phyloP scores from a whole-genome alignment of 2,797 vertebrate species.

The Phrynocephalus vlangalii region DNA sequence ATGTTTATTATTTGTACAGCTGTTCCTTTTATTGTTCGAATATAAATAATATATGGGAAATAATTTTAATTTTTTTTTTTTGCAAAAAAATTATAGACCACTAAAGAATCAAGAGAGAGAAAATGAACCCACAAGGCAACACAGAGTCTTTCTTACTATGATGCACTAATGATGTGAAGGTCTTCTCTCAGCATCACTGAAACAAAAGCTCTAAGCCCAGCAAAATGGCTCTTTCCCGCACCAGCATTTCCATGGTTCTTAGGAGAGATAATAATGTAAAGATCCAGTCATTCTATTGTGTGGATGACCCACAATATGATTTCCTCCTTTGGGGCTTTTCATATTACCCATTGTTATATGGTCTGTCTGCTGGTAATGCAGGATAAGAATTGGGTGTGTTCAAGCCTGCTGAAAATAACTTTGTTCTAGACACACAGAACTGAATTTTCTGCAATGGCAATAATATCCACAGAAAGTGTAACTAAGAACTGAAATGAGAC shows the following conservation, averaged over 20 bases:
- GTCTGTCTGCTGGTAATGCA: not conserved
- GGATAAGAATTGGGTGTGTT: not conserved
- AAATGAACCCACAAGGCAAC: not conserved
- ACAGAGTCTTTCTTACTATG: not conserved
- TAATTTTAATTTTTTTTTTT: too few relatives aligned
- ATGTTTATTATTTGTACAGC: too few relatives aligned
- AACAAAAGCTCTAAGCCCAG: not conserved
- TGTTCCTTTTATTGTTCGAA: too few relatives aligned
- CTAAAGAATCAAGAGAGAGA: conserved; percentile 26
- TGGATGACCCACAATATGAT: not conserved
- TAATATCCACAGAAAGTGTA: not conserved
- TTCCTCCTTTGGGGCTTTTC: not conserved
- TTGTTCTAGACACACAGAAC: not conserved
- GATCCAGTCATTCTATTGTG: not conserved
- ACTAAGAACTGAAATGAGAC: not conserved
- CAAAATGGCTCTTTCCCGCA: not conserved
- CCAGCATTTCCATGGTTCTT: not conserved
- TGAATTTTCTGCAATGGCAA: not conserved
- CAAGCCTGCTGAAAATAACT: not conserved
- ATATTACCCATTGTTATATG: not conserved
- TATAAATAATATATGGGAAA: too few relatives aligned
- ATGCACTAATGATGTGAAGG: not conserved
- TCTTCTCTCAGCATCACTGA: not conserved
- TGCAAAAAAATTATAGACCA: not conserved
- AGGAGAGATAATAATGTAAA: not conserved